Evolutionary conservation across 2,797 vertebrate genomes (phyloP), one percentile per base, ranked within the genome.

Genomic region (Syngnathus rostellatus): DNA sequence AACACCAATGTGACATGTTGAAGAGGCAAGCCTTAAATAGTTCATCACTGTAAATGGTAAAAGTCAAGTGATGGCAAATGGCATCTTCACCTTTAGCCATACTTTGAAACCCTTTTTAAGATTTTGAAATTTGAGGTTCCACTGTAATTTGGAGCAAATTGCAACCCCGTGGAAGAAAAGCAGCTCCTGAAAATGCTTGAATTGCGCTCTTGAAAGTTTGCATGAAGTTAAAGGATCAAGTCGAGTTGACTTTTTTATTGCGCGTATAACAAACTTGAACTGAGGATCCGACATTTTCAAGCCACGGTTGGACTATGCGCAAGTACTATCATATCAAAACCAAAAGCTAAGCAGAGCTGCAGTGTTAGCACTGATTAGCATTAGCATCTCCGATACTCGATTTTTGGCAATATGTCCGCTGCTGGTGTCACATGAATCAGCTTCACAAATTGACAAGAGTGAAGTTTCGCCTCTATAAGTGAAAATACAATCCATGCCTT

Each of bases 301-400:
- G 54, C 54, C 54, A 57, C 23, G 25, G 8, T 57, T 31, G 23
- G 53, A 57, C 25, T 37, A 57, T 31, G 54, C 54, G 14, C 12
- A 31, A 57, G 54, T 57, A 57, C 54, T 57, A 57, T 57, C 54
- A 57, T 57, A 9, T 37, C 23, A 57, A 57, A 57, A 23, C 25
- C 54, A 57, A 57, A 57, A 31, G 54, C 25, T 57, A 31, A 57
- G 54, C 54, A 57, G 23, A 57, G 54, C 5, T 57, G 2, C 48
- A 51, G 48, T 19, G 46, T 19, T 50, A 17, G 46, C 17, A 19
- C 46, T 19, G 46, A 50, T 50, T 17, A 50, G 14, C 14, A 7
- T 50, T 50, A 19, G 17, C 46, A 7, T 48, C 46, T 2, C 1
- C 46, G 8, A 50, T 11, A 43, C 9, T 43, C 41, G 14, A 50